These are phyloP conservation scores for Dascyllus trimaculatus DNA, from an alignment of 2,113 vertebrate species.

Conservation along the genomic window DNA sequence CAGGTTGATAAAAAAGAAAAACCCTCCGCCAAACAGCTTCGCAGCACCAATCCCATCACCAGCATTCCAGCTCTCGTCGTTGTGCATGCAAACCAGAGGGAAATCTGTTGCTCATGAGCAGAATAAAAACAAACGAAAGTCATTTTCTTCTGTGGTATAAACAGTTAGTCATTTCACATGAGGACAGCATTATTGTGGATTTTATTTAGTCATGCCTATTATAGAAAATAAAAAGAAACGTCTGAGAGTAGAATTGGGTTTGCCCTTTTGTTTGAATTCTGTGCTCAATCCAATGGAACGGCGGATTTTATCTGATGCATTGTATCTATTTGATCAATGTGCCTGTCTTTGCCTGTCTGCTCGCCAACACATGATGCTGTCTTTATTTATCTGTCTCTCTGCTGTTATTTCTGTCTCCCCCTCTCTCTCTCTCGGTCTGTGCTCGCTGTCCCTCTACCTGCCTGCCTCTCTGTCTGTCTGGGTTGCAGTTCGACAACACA, in stretches of 20 bases:
- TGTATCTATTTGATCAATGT: constrained; percentile 51
- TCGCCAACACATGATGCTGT: constrained; percentile 31
- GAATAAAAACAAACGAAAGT: constrained; percentile 76
- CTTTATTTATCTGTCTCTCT: constrained; percentile 23
- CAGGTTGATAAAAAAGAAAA: constrained; percentile 1
- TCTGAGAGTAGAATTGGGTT: constrained; percentile 62
- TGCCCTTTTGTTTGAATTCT: constrained; percentile 72
- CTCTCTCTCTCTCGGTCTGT: not conserved
- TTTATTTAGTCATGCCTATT: constrained; percentile 78
- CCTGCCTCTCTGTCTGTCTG: not conserved
- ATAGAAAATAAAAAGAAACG: constrained; percentile 76
- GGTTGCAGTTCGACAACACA: constrained; percentile 16
- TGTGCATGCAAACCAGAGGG: constrained; percentile 45
- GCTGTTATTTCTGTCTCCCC: not conserved
- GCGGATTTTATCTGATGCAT: constrained; percentile 69
- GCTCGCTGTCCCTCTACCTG: too few relatives aligned
- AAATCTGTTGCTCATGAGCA: constrained; percentile 78
- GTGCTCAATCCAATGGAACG: constrained; percentile 66
- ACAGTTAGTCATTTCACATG: constrained; percentile 79
- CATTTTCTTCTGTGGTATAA: constrained; percentile 80
- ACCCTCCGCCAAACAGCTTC: not conserved
- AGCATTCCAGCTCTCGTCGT: not conserved
- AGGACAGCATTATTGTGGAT: constrained; percentile 79
- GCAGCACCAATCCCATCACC: constrained; percentile 9
- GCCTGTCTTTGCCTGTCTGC: constrained; percentile 35